These are phyloP conservation scores for Neotoxoptera formosana DNA, from an alignment of 1,140 invertebrate genomes.

Conservation along the genomic window DNA sequence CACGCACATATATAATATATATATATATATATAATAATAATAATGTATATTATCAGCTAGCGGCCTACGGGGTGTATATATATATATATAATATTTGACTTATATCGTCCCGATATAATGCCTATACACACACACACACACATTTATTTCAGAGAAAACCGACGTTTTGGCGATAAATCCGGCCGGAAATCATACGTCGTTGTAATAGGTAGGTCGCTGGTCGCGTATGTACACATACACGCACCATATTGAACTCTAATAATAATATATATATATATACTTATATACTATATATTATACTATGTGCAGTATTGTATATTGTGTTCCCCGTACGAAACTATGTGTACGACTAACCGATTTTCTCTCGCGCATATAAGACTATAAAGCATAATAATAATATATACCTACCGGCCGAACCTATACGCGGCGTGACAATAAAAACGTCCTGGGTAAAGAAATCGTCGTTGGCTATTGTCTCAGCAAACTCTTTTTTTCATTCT, in stretches of 20 bases:
- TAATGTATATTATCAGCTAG: neutral
- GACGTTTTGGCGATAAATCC: neutral
- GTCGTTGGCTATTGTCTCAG: neutral
- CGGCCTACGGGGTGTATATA: neutral
- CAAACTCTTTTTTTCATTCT: neutral
- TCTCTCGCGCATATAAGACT: neutral
- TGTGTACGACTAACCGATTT: neutral
- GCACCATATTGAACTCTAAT: neutral
- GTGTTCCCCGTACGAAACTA: neutral
- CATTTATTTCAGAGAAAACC: neutral
- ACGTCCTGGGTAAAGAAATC: neutral
- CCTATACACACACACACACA: neutral
- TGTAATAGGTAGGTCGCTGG: neutral
- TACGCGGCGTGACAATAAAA: neutral
- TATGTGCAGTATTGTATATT: neutral
- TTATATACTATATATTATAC: no score
- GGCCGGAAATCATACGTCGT: neutral
- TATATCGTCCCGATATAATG: neutral
- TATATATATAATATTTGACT: neutral
- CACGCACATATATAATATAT: neutral
- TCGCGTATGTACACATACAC: neutral
- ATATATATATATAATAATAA: no score
- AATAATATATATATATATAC: no score
- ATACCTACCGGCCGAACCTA: no score
- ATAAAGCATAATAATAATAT: neutral